phyloP scores from a whole-genome alignment of 37 sponge, comb jelly and placozoan genomes.

The Crambe crambe region DNA sequence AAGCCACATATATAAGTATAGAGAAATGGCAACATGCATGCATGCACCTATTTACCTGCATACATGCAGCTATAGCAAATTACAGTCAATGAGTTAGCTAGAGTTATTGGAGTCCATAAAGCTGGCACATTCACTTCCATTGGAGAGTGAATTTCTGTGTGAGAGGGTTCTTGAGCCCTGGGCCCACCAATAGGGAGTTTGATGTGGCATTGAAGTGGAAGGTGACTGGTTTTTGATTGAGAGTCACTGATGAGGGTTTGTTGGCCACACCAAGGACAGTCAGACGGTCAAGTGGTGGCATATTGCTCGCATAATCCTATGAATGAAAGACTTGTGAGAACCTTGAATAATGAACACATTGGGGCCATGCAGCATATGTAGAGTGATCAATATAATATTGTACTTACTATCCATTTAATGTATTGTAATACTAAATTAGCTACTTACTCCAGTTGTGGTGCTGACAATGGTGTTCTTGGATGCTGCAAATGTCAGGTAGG shows the following conservation, averaged over 20 bases:
- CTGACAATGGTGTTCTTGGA: not conserved
- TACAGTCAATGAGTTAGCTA: no score
- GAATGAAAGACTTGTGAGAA: not conserved
- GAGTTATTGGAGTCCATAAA: no score
- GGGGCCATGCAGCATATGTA: no score
- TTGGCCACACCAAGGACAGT: slow-evolving; percentile 55
- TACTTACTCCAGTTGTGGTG: not conserved
- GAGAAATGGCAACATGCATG: no score
- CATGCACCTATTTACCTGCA: no score
- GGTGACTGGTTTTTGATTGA: slow-evolving; percentile 22
- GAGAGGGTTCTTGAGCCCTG: not conserved
- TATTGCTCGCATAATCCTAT: slow-evolving; percentile 14
- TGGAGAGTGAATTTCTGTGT: not conserved
- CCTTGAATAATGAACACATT: not conserved
- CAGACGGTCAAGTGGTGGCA: slow-evolving; percentile 36
- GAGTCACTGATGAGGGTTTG: slow-evolving; percentile 36
- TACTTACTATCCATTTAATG: not conserved
- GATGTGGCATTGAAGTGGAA: not conserved
- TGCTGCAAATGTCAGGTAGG: not conserved
- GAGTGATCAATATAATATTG: no score
- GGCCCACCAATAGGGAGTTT: not conserved
- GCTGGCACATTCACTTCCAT: not conserved
- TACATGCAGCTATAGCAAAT: no score
- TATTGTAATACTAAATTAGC: not conserved
- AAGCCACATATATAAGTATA: no score